Conservation (phyloP, 2,113 vertebrate species). For the Dicaeum eximium region DNA sequence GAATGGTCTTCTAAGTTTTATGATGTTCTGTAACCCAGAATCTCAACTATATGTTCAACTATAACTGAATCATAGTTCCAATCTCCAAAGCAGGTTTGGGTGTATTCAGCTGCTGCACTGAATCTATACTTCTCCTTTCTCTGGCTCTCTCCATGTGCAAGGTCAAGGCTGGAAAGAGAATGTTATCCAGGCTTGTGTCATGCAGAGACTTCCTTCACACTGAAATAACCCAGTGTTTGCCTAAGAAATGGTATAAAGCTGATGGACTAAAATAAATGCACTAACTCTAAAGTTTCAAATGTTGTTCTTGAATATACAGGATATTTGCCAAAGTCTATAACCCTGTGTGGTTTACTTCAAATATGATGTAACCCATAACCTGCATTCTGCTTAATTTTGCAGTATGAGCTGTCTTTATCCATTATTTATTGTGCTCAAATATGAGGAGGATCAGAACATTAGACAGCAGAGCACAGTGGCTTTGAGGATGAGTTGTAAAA, state of each 20-base stretch:
- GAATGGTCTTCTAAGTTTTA: background rate
- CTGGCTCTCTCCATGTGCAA: background rate
- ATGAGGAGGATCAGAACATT: background rate
- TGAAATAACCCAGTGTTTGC: background rate
- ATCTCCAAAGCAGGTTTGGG: background rate
- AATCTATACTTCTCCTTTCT: background rate
- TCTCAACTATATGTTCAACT: background rate
- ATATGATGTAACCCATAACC: background rate
- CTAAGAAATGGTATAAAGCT: background rate
- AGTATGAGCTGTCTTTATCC: background rate
- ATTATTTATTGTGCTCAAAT: constrained; percentile 5
- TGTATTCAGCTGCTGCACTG: background rate
- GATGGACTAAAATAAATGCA: background rate
- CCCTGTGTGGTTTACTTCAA: background rate
- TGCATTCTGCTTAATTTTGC: constrained; percentile 14
- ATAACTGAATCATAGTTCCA: background rate
- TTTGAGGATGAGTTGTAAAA: background rate
- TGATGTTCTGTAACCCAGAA: background rate
- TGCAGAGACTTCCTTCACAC: background rate
- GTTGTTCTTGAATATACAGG: background rate
- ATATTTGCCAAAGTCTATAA: background rate
- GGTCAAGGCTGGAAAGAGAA: background rate
- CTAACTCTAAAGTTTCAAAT: background rate
- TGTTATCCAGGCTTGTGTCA: background rate
- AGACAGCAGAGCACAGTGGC: background rate